Conservation (phyloP, 1,140 invertebrate genomes). For the Drosophila miranda region DNA sequence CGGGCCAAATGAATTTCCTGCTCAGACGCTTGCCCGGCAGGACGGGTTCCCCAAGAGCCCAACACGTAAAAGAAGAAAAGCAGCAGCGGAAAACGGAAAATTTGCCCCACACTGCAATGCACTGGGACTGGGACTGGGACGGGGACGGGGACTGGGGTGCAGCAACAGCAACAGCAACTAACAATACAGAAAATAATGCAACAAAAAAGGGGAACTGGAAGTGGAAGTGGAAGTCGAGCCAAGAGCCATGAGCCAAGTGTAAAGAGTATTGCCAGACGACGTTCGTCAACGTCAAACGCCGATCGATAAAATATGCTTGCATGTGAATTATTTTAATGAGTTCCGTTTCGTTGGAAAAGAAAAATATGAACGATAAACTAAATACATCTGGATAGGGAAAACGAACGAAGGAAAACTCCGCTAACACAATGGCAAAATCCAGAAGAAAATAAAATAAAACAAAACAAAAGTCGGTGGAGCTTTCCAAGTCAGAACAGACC, state of each 20-base stretch:
- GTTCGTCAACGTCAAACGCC: slow-evolving; percentile 75
- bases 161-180: slow-evolving; percentile 43
- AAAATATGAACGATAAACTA: slow-evolving; percentile 79
- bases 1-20: slow-evolving; percentile 77
- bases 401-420: slow-evolving; percentile 1
- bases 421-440: slow-evolving; percentile 41
- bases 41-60: neutral
- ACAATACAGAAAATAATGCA: slow-evolving; percentile 52
- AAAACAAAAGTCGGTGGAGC: slow-evolving; percentile 53
- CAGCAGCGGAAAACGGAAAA: slow-evolving; percentile 72
- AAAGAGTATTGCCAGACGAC: slow-evolving; percentile 56
- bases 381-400: slow-evolving; percentile 67
- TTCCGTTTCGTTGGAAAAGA: slow-evolving; percentile 76
- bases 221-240: too few species aligned
- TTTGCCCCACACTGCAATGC: slow-evolving; percentile 47
- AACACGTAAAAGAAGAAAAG: slow-evolving; percentile 40
- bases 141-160: neutral
- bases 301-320: slow-evolving; percentile 78
- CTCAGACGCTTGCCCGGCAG: slow-evolving; percentile 56
- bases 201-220: slow-evolving; percentile 27
- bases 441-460: slow-evolving; percentile 43
- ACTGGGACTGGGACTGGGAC: too few species aligned
- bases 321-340: slow-evolving; percentile 81
- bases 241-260: slow-evolving; percentile 17
- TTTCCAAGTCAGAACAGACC: slow-evolving; percentile 16